Base-by-base conservation (phyloP, 2,797 vertebrate species). In the Myiotriccus ornatus region DNA sequence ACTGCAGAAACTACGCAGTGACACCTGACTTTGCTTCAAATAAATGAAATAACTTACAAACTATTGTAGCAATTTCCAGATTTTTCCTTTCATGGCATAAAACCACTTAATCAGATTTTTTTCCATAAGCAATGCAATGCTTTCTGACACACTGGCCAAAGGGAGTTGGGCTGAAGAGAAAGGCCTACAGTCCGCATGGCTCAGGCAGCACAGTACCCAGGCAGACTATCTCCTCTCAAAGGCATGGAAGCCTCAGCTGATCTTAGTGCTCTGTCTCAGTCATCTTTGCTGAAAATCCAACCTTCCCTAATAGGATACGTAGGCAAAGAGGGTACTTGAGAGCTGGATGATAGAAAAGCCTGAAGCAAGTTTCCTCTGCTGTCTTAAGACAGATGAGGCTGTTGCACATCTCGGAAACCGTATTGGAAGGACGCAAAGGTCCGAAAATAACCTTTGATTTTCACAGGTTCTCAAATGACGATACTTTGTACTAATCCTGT, bases 41-140 rank as follows among this genome's bases (percentile, higher is more conserved):
- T 27, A n/a, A 62, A 70, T 8, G 22, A 8, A 59, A 82, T 39
- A 46, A 74, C 25, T 86, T 24, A 49, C 20, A n/a, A 62, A 39
- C 21, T 53, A 22, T 1, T 24, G 8, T 9, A 81, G 17, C n/a
- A n/a, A 25, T 65, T 80, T 74, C 34, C 65, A 89, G 56, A 32
- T 24, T 46, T n/a, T 57, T 39, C 68, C 35, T 60, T 90, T 64
- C 35, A 43, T 30, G 37, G 27, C 43, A 84, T 9, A 32, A 24
- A 59, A 21, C 0, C 0, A 14, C 18, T 57, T 63, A 5, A 32
- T 8, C 14, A 55, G 25, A 55, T n/a, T 1, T 24, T 43, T 47
- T 85, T 80, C 64, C 50, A 9, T 15, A 44, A 22, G 23, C 27
- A 35, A 57, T 0, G 10, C 24, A 34, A 34, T 9, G 67, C 13